These are phyloP conservation scores for Drosophila arawakana DNA, from an alignment of 1,140 invertebrate genomes.

Conservation along the genomic window DNA sequence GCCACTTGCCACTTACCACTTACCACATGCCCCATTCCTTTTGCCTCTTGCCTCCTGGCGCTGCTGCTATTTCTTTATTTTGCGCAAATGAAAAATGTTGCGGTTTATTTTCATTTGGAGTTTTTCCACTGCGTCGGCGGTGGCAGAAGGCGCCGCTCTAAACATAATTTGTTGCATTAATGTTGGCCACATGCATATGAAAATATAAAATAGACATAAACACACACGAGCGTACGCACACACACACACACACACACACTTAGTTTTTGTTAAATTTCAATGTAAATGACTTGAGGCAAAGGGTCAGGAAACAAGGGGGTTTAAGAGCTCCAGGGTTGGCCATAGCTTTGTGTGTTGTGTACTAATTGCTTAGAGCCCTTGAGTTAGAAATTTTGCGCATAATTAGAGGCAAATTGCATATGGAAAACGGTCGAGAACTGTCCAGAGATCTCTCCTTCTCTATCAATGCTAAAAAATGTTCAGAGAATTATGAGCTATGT, in stretches of 20 bases:
- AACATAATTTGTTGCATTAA: slow-evolving; percentile 83
- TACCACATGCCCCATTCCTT: not conserved
- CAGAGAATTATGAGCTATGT: slow-evolving; percentile 34
- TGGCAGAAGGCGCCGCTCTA: slow-evolving; percentile 58
- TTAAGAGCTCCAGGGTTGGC: not conserved
- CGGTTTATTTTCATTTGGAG: slow-evolving; percentile 82
- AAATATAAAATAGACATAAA: slow-evolving; percentile 36
- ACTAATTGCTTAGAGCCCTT: slow-evolving; percentile 79
- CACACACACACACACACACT: slow-evolving; percentile 28
- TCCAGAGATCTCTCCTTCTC: slow-evolving; percentile 1
- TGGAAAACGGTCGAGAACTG: slow-evolving; percentile 65
- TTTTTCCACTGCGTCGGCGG: slow-evolving; percentile 55
- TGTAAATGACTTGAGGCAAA: slow-evolving; percentile 76
- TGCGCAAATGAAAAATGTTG: slow-evolving; percentile 80
- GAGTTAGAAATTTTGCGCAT: slow-evolving; percentile 81
- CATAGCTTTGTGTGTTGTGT: slow-evolving; percentile 34
- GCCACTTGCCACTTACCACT: slow-evolving; percentile 8
- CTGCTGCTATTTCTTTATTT: slow-evolving; percentile 67
- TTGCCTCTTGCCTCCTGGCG: not conserved
- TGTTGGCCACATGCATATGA: slow-evolving; percentile 70
- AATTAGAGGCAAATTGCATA: slow-evolving; percentile 81
- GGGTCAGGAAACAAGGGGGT: slow-evolving; percentile 4
- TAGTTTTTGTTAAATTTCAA: slow-evolving; percentile 82
- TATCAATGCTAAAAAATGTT: slow-evolving; percentile 1
- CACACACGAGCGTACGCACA: slow-evolving; percentile 9